Conservation (phyloP, 2,113 vertebrate species). For the Tachysurus vachellii region DNA sequence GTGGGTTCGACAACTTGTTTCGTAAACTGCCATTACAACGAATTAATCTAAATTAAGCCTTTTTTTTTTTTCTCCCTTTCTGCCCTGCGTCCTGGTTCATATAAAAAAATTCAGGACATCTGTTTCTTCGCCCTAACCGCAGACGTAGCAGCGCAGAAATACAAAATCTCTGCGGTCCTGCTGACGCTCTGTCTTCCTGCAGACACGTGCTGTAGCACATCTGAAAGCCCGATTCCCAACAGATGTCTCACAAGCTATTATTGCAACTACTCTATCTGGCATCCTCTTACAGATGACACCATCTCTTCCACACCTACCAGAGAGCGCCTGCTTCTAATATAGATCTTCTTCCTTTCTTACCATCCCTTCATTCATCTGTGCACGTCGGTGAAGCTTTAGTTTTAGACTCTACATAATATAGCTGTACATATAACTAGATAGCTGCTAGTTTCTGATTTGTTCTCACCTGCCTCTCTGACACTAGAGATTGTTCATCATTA, state of each 20-base stretch:
- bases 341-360: background rate
- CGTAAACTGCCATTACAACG: background rate
- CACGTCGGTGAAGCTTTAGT: background rate
- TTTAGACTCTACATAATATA: no score
- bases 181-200: background rate
- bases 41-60: background rate
- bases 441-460: constrained; percentile 38
- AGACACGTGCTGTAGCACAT: constrained; percentile 3
- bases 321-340: constrained; percentile 2
- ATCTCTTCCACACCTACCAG: background rate
- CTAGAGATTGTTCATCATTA: constrained; percentile 35
- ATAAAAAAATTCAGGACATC: background rate
- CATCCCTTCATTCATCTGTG: constrained; percentile 5
- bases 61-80: background rate
- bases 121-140: background rate
- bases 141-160: background rate
- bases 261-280: background rate
- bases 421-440: constrained; percentile 10
- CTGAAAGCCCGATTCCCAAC: background rate
- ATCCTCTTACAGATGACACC: constrained; percentile 11
- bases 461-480: constrained; percentile 30
- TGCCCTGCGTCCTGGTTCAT: background rate
- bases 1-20: background rate
- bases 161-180: background rate
- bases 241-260: constrained; percentile 3